Evolutionary conservation across 2,797 vertebrate genomes (phyloP).

Genomic region (Amazonetta brasiliensis): DNA sequence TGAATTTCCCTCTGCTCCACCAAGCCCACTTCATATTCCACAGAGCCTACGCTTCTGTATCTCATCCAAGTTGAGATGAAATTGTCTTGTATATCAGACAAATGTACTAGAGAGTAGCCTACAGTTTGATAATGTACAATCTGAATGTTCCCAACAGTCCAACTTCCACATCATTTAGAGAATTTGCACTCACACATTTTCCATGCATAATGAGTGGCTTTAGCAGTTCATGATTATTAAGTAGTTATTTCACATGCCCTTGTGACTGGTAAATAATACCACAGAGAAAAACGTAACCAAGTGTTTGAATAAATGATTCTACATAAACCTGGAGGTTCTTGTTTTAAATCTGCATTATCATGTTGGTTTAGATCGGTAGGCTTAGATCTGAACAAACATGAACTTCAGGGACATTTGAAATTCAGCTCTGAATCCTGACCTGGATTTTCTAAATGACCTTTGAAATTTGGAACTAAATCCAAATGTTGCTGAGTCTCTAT

Average conservation of each 20-base stretch:
- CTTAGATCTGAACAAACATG: constrained; percentile 46
- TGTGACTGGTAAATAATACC: constrained; percentile 49
- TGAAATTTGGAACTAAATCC: constrained; percentile 64
- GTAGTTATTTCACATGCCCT: constrained; percentile 55
- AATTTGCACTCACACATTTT: constrained; percentile 30
- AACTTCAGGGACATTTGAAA: constrained; percentile 61
- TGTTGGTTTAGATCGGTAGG: constrained; percentile 34
- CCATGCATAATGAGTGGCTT: constrained; percentile 22
- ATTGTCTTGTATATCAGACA: constrained; percentile 61
- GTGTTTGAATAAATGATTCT: constrained; percentile 26
- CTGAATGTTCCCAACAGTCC: constrained; percentile 37
- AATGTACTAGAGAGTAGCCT: constrained; percentile 54
- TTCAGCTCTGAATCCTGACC: constrained; percentile 56
- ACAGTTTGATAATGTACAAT: constrained; percentile 28
- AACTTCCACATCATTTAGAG: constrained; percentile 28
- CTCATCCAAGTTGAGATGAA: constrained; percentile 45
- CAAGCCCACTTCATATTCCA: constrained; percentile 63
- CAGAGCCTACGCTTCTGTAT: constrained; percentile 37
- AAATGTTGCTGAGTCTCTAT: constrained; percentile 41
- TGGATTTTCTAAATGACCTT: constrained; percentile 57
- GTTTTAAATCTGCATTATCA: constrained; percentile 45
- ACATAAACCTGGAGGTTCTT: constrained; percentile 17
- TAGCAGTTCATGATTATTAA: constrained; percentile 58
- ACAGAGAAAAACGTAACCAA: constrained; percentile 33
- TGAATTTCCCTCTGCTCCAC: constrained; percentile 57